Conservation (phyloP, 1,140 invertebrate genomes). For the Drosophila biarmipes region DNA sequence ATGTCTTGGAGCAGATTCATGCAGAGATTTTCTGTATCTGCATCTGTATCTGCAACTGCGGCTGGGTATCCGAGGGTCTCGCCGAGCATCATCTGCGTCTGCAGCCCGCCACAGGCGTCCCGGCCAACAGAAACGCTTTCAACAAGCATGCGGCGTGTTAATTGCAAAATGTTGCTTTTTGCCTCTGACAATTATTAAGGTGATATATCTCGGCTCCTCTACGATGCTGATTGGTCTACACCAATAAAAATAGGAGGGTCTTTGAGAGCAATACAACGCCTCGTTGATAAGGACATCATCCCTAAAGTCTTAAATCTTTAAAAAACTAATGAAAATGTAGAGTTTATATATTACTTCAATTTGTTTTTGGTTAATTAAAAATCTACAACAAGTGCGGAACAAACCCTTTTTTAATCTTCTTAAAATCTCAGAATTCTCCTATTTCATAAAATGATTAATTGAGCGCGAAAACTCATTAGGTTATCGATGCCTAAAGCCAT, state of each 20-base stretch:
- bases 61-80: slow-evolving; percentile 14
- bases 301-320: no score
- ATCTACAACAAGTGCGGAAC: no score
- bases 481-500: not conserved
- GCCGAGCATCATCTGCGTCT: slow-evolving; percentile 24
- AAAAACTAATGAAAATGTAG: no score
- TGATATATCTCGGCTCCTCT: slow-evolving; percentile 39
- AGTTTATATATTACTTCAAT: no score
- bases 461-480: slow-evolving; percentile 8
- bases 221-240: slow-evolving; percentile 4
- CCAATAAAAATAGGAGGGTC: not conserved
- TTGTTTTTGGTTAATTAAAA: no score
- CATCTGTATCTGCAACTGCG: slow-evolving; percentile 16
- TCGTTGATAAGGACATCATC: not conserved
- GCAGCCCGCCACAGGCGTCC: slow-evolving; percentile 50
- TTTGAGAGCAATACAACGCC: no score
- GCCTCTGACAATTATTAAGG: slow-evolving; percentile 68
- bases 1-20: slow-evolving; percentile 50
- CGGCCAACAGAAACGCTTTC: slow-evolving; percentile 48
- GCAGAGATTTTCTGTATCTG: slow-evolving; percentile 54
- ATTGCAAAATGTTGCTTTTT: slow-evolving; percentile 71
- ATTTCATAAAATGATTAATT: slow-evolving; percentile 20
- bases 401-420: not conserved
- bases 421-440: not conserved
- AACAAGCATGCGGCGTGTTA: slow-evolving; percentile 62